These are phyloP conservation scores for Falco columbarius DNA, from an alignment of 2,797 vertebrate species.

Conservation along the genomic window DNA sequence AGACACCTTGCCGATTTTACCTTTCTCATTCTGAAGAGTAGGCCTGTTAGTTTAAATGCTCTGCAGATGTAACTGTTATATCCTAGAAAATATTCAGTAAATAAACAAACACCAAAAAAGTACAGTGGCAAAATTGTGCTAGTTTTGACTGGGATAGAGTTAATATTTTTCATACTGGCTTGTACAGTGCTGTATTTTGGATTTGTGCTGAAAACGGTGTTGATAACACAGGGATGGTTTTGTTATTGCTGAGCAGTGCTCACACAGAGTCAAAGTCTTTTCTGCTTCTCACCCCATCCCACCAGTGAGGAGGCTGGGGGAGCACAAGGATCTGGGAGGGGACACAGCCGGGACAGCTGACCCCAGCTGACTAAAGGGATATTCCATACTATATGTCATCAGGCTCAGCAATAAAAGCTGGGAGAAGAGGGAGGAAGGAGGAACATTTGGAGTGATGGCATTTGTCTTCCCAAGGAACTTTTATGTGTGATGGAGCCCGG, in stretches of 20 bases:
- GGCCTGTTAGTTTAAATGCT: neutral
- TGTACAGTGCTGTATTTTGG: neutral
- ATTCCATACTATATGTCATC: accelerated
- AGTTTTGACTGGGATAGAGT: neutral
- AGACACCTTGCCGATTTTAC: neutral
- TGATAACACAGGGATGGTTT: neutral
- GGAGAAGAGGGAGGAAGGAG: neutral
- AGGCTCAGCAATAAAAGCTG: neutral
- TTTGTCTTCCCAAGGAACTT: neutral
- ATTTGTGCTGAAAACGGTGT: neutral
- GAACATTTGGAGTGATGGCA: accelerated
- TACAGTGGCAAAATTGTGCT: neutral
- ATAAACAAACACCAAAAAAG: neutral
- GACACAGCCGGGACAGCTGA: neutral
- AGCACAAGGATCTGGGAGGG: neutral
- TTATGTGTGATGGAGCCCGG: accelerated
- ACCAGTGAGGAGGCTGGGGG: neutral
- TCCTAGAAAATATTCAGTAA: neutral
- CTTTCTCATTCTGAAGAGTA: neutral
- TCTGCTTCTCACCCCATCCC: neutral
- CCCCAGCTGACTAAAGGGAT: neutral
- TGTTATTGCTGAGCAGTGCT: neutral
- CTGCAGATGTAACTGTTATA: neutral
- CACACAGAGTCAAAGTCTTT: neutral
- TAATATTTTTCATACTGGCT: neutral